phyloP scores from a whole-genome alignment of 2,113 vertebrate genomes.

The Muscicapa adusta region DNA sequence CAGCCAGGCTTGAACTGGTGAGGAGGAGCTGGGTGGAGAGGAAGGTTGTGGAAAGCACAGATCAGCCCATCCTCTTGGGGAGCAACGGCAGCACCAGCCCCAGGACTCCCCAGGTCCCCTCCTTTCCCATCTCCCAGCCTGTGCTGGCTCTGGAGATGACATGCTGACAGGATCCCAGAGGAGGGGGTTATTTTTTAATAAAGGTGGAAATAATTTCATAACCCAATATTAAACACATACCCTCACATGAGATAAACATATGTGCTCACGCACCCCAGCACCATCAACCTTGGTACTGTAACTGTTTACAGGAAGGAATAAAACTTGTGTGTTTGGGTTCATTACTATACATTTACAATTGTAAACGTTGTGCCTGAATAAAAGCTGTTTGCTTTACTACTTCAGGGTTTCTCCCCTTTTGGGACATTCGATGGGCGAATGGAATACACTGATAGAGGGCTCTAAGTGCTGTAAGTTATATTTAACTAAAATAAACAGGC shows the following conservation, averaged over 20 bases:
- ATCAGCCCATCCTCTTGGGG: neutral
- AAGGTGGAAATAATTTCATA: neutral
- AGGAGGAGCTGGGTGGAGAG: neutral
- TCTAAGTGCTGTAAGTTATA: slow-evolving; percentile 61
- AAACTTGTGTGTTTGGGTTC: slow-evolving; percentile 11
- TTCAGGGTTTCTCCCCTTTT: slow-evolving; percentile 21
- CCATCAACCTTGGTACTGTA: neutral
- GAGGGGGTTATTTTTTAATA: neutral
- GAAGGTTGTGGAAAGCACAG: accelerated
- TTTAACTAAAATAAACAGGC: slow-evolving; percentile 81
- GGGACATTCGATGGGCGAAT: slow-evolving; percentile 31
- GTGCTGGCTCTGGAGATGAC: neutral
- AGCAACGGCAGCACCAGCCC: neutral
- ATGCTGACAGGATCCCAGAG: neutral
- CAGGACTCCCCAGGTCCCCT: neutral
- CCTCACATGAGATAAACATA: neutral
- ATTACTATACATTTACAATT: slow-evolving; percentile 51
- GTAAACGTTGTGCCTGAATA: neutral
- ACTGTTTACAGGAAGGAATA: neutral
- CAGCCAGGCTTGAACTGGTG: neutral
- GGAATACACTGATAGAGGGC: slow-evolving; percentile 44
- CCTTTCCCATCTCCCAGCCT: neutral
- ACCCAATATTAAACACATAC: neutral
- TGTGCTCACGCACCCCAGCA: neutral
- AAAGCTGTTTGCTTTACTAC: slow-evolving; percentile 49